Evolutionary conservation across 2,888 invertebrate species (phyloP).

Genomic region (Lithodes maja): DNA sequence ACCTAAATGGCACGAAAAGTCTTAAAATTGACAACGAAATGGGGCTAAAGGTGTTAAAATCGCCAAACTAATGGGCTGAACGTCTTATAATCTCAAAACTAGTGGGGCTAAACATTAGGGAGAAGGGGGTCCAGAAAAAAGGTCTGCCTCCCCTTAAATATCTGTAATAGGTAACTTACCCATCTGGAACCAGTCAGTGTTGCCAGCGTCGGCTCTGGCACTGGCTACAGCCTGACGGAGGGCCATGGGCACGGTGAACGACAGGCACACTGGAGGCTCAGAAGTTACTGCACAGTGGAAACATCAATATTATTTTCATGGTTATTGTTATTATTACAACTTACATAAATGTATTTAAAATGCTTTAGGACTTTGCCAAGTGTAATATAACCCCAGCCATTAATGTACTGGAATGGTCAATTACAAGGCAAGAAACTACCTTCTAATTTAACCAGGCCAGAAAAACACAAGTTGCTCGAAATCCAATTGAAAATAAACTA

Average conservation of each 20-base stretch:
- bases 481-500: too few relatives aligned
- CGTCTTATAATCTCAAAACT: background rate
- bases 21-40: background rate
- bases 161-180: slow-evolving; percentile 60
- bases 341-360: background rate
- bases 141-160: background rate
- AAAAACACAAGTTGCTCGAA: too few relatives aligned
- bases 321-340: background rate
- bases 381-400: too few relatives aligned
- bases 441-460: too few relatives aligned
- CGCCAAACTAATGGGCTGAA: too few relatives aligned
- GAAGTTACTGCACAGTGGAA: slow-evolving; percentile 65
- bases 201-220: slow-evolving; percentile 71
- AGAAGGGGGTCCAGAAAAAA: background rate
- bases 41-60: too few relatives aligned
- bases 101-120: background rate
- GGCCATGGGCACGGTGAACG: slow-evolving; percentile 70
- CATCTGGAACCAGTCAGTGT: slow-evolving; percentile 71
- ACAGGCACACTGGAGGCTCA: slow-evolving; percentile 71
- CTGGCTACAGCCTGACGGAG: slow-evolving; percentile 71
- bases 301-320: too few relatives aligned
- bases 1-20: background rate
- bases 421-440: too few relatives aligned
- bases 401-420: too few relatives aligned
- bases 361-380: background rate